These are phyloP conservation scores for Pterois miles DNA, from an alignment of 2,797 vertebrate species.

Conservation along the genomic window DNA sequence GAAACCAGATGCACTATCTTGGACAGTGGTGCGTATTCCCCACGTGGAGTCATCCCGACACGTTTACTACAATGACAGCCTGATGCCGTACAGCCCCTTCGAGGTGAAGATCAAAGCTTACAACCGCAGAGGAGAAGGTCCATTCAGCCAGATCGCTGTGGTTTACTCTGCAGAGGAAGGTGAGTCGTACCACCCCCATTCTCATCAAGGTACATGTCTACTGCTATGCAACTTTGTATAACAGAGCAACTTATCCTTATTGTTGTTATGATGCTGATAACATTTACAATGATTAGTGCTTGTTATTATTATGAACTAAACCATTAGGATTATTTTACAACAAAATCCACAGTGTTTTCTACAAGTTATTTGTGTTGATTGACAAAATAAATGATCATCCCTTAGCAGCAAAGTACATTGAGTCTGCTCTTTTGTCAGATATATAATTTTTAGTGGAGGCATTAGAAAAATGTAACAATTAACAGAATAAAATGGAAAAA, in stretches of 20 bases:
- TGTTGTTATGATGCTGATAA: neutral
- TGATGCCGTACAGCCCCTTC: constrained; percentile 91
- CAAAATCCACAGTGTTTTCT: neutral
- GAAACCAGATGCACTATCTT: constrained; percentile 80
- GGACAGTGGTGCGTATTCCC: constrained; percentile 84
- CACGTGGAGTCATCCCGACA: constrained; percentile 90
- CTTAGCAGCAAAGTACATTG: too few species aligned
- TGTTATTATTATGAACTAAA: neutral
- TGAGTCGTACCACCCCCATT: constrained; percentile 57
- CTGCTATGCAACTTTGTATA: neutral
- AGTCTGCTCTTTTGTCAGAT: too few species aligned
- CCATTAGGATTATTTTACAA: neutral
- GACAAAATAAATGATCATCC: neutral
- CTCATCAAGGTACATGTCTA: neutral
- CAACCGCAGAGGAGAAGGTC: constrained; percentile 92
- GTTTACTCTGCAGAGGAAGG: constrained; percentile 97
- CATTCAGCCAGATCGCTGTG: constrained; percentile 90
- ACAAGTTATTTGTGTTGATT: neutral
- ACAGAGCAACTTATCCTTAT: neutral
- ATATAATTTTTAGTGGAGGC: too few species aligned
- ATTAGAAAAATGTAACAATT: too few species aligned
- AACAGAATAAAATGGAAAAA: neutral
- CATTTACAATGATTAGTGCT: neutral
- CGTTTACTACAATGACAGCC: constrained; percentile 91
- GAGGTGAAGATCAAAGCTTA: constrained; percentile 95